phyloP scores from a whole-genome alignment of 2,113 vertebrate species.

The Centropristis striata region DNA sequence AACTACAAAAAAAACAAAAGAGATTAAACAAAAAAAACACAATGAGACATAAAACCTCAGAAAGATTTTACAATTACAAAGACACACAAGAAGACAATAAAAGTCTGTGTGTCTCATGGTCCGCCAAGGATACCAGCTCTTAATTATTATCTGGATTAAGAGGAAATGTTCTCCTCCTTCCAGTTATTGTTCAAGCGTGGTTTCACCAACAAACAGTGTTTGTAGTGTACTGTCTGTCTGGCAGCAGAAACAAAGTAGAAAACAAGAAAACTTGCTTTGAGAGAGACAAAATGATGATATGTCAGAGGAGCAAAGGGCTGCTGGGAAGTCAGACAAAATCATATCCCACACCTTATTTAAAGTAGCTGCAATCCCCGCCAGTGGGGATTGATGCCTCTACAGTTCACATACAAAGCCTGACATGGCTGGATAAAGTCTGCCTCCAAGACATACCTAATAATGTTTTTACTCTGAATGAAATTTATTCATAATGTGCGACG shows the following conservation, averaged over 20 bases:
- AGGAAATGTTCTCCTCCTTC: background rate
- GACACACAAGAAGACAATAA: too few relatives aligned
- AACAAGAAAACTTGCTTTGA: slow-evolving; percentile 4
- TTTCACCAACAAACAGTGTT: background rate
- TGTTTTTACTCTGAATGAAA: slow-evolving; percentile 12
- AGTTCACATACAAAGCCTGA: slow-evolving; percentile 27
- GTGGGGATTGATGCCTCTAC: slow-evolving; percentile 17
- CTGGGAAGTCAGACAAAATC: slow-evolving; percentile 39
- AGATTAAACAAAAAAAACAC: too few relatives aligned
- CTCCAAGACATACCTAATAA: slow-evolving; percentile 7
- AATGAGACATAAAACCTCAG: too few relatives aligned
- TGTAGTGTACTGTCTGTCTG: background rate
- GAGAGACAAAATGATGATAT: slow-evolving; percentile 13
- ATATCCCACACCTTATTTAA: slow-evolving; percentile 32
- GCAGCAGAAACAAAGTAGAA: slow-evolving; percentile 5
- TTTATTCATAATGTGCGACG: slow-evolving; percentile 21
- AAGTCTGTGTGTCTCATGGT: too few relatives aligned
- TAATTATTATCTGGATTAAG: background rate
- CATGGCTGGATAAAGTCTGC: slow-evolving; percentile 30
- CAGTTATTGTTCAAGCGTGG: background rate
- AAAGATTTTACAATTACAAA: too few relatives aligned
- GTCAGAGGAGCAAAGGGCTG: slow-evolving; percentile 5
- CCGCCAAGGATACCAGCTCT: background rate
- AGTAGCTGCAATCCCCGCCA: slow-evolving; percentile 28
- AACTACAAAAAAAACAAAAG: too few relatives aligned